phyloP scores from a whole-genome alignment of 2,113 vertebrate genomes.

The Bubo blakistoni region DNA sequence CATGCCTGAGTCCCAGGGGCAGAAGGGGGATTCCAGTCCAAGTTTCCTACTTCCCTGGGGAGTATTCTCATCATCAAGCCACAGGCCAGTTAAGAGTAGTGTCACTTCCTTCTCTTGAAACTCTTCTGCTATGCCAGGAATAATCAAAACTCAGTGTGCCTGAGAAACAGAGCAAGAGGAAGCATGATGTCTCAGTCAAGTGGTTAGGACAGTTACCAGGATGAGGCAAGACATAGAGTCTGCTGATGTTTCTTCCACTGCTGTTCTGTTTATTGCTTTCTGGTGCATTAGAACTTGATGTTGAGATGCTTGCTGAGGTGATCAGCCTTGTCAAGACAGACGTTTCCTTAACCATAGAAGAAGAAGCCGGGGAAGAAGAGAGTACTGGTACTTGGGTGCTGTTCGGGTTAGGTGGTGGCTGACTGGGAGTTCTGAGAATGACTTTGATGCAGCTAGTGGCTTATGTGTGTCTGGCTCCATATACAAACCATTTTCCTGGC shows the following conservation, averaged over 20 bases:
- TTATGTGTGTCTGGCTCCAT: neutral
- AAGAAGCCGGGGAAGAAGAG: neutral
- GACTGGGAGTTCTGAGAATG: neutral
- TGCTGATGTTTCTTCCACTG: neutral
- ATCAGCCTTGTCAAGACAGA: neutral
- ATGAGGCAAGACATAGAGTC: neutral
- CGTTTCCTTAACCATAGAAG: neutral
- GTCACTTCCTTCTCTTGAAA: slow-evolving; percentile 57
- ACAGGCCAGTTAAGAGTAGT: neutral
- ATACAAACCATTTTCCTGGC: neutral
- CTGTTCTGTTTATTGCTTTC: neutral
- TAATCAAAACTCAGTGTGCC: neutral
- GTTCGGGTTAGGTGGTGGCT: neutral
- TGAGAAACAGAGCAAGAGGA: slow-evolving; percentile 1
- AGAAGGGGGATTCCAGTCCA: slow-evolving; percentile 45
- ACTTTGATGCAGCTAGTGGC: neutral
- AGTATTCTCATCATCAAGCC: slow-evolving; percentile 21
- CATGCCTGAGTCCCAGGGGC: neutral
- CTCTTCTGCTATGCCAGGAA: slow-evolving; percentile 26
- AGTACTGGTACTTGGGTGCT: neutral
- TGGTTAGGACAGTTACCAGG: neutral
- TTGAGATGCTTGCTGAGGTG: neutral
- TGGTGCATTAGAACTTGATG: neutral
- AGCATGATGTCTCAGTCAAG: neutral
- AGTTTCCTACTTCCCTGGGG: slow-evolving; percentile 26